Conservation (phyloP, 2,888 invertebrate genomes). For the Diabrotica balteata region DNA sequence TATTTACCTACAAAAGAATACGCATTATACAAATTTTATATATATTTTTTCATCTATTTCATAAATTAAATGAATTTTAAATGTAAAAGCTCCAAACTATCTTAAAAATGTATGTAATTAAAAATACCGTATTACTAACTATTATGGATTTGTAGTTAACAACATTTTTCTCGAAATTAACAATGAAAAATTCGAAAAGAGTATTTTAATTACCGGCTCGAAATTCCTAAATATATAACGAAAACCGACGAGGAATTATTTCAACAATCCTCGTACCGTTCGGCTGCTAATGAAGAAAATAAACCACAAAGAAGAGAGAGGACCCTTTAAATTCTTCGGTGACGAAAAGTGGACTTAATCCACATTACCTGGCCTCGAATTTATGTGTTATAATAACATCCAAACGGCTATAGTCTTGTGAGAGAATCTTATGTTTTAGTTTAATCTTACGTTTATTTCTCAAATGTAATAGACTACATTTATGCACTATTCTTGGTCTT, state of each 20-base stretch:
- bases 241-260: constrained; percentile 23
- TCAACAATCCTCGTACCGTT: constrained; percentile 37
- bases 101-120: constrained; percentile 2
- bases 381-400: neutral
- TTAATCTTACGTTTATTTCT: too few species aligned
- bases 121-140: constrained; percentile 1
- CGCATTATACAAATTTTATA: too few species aligned
- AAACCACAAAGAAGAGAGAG: constrained; percentile 42
- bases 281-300: constrained; percentile 50
- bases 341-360: constrained; percentile 39
- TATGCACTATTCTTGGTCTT: too few species aligned
- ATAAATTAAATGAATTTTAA: too few species aligned
- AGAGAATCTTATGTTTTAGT: too few species aligned
- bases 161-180: constrained; percentile 30
- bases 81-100: neutral
- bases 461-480: too few species aligned
- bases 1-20: too few species aligned
- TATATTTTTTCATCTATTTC: too few species aligned
- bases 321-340: constrained; percentile 51
- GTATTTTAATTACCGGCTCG: constrained; percentile 42
- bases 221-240: constrained; percentile 36
- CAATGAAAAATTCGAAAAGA: constrained; percentile 38
- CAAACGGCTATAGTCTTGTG: neutral
- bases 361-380: constrained; percentile 4
- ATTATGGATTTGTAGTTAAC: constrained; percentile 35